These are phyloP conservation scores for Penaeus japonicus DNA, from an alignment of 1,140 invertebrate species.

Conservation along the genomic window DNA sequence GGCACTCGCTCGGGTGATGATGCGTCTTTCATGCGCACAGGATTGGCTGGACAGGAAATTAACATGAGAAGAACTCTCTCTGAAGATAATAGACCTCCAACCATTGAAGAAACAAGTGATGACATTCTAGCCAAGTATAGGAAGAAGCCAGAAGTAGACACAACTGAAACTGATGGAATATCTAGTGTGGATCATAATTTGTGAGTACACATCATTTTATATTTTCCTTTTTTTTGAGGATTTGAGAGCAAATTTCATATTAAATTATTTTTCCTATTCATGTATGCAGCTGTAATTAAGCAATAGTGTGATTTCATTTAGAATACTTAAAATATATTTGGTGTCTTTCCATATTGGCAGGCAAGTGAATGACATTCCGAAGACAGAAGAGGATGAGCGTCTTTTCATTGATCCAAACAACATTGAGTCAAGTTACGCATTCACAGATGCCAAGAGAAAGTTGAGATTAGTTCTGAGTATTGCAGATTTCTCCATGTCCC, in stretches of 20 bases:
- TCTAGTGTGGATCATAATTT: conserved; percentile 7
- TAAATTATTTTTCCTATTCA: neutral
- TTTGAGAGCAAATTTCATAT: neutral
- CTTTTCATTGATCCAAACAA: conserved; percentile 72
- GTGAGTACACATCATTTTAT: conserved; percentile 2
- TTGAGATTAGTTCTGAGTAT: conserved; percentile 89
- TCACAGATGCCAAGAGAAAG: conserved; percentile 90
- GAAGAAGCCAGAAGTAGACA: conserved; percentile 72
- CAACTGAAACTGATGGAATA: conserved; percentile 43
- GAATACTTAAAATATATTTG: neutral
- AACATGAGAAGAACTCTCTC: conserved; percentile 35
- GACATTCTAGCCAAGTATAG: conserved; percentile 95
- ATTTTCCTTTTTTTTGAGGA: neutral
- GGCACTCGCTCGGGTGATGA: conserved; percentile 41
- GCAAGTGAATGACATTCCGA: conserved; percentile 46
- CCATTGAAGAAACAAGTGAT: conserved; percentile 77
- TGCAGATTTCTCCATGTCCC: conserved; percentile 70
- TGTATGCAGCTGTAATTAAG: too few relatives aligned
- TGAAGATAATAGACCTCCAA: conserved; percentile 42
- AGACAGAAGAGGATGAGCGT: conserved; percentile 66
- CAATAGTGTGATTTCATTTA: too few relatives aligned
- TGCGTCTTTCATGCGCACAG: conserved; percentile 25
- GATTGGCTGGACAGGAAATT: conserved; percentile 17
- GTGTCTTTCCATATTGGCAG: conserved; percentile 19
- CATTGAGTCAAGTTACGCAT: conserved; percentile 73